Evolutionary conservation across 2,797 vertebrate species (phyloP).

Genomic region (Xerus rutilus): DNA sequence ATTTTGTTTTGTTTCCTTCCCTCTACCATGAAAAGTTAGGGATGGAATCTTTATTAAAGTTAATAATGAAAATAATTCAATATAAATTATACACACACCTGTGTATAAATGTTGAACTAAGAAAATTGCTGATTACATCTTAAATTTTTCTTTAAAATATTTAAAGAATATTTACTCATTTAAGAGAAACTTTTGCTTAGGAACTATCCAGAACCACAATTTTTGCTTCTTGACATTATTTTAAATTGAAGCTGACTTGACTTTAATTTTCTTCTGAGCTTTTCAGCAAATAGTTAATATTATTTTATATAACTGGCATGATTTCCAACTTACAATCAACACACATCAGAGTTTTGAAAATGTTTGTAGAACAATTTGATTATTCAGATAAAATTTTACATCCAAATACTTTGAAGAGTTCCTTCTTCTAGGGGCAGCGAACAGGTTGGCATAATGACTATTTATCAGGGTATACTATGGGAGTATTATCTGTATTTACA

Average conservation of each 20-base stretch:
- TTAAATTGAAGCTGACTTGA: background rate
- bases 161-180: too few species aligned
- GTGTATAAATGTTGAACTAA: slow-evolving; percentile 38
- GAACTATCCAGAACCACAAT: background rate
- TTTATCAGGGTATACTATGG: background rate
- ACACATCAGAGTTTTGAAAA: background rate
- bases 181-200: background rate
- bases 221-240: background rate
- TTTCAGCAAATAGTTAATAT: slow-evolving; percentile 22
- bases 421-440: background rate
- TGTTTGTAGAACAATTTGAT: slow-evolving; percentile 28
- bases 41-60: background rate
- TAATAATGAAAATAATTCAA: background rate
- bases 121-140: background rate
- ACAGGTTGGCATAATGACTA: background rate
- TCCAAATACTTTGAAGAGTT: slow-evolving; percentile 49
- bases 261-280: slow-evolving; percentile 17
- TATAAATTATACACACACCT: background rate
- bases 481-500: background rate
- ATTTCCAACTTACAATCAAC: background rate
- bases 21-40: background rate
- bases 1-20: background rate
- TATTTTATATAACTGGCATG: background rate
- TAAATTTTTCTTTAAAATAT: slow-evolving; percentile 26
- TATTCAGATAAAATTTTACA: background rate